Evolutionary conservation across 2,797 vertebrate genomes (phyloP).

Genomic region (Falco rusticolus): DNA sequence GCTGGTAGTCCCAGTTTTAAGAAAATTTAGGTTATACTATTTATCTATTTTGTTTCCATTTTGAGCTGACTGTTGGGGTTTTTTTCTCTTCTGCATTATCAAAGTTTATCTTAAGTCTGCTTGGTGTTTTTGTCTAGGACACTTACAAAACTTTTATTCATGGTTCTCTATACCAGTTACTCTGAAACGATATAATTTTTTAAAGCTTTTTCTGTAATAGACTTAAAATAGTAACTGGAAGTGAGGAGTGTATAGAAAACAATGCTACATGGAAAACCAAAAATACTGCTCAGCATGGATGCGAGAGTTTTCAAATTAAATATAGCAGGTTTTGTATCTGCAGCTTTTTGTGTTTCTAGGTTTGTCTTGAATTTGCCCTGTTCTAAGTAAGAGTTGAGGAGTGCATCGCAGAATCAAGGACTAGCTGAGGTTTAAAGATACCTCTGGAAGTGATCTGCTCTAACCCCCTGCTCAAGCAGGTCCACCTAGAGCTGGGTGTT

Average conservation of each 20-base stretch:
- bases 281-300: neutral
- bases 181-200: neutral
- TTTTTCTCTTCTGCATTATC: neutral
- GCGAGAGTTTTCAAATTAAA: neutral
- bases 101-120: neutral
- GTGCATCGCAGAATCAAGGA: neutral
- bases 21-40: neutral
- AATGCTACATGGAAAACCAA: neutral
- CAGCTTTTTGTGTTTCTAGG: neutral
- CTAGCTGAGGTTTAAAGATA: neutral
- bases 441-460: neutral
- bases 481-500: neutral
- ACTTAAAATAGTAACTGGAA: neutral
- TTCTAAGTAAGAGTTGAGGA: neutral
- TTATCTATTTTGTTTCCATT: neutral
- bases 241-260: neutral
- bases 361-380: neutral
- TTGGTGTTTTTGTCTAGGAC: neutral
- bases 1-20: neutral
- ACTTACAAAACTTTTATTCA: neutral
- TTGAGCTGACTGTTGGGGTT: neutral
- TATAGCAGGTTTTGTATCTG: neutral
- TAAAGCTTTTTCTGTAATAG: neutral
- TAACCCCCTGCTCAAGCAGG: neutral
- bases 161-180: neutral